Evolutionary conservation across 2,113 vertebrate species (phyloP), one percentile per base, ranked within the genome.

Genomic region (Macquaria australasica): DNA sequence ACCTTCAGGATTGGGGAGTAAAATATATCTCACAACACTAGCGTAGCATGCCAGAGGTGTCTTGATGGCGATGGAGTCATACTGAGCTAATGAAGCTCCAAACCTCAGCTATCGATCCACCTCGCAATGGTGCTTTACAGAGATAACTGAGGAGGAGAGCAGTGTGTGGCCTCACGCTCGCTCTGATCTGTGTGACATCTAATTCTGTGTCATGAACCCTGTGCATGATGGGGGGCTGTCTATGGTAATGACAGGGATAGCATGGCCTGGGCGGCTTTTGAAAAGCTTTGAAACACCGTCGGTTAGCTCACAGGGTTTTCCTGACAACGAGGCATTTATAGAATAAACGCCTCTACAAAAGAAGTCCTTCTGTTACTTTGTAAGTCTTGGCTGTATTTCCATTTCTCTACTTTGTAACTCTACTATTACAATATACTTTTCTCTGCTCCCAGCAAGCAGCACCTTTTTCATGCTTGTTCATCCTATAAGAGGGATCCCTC

Each of bases 181-280:
- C 90, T 88, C 90, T 94, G 92, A 93, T 94, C 94, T 88, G 90
- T 89, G 90, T 92, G 92, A 94, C 93, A 87, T 94, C 86, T 93
- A 90, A 93, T 92, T 94, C 92, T 75, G 81, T 87, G 93, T 95
- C 93, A 95, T 94, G 93, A 95, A 94, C 92, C 90, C 81, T 78
- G 83, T 89, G 90, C 82, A 66, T 94, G 90, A 90, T 88, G 80
- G 83, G 88, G 90, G 91, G 79, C 58, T 75, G 86, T 88, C 88
- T 90, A 87, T 88, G 89, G 90, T 91, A 94, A 90, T 93, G 91
- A 91, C 84, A 86, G 90, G 81, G 91, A 71, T 81, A 81, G 85
- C 80, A 64, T 85, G 87, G 84, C 85, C 83, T 73, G 87, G 91
- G 86, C 66, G 68, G 85, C 59, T 81, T 89, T 84, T 86, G 56